These are phyloP conservation scores for Cheilosia pagana DNA, from an alignment of 2,888 invertebrate species.

Conservation along the genomic window DNA sequence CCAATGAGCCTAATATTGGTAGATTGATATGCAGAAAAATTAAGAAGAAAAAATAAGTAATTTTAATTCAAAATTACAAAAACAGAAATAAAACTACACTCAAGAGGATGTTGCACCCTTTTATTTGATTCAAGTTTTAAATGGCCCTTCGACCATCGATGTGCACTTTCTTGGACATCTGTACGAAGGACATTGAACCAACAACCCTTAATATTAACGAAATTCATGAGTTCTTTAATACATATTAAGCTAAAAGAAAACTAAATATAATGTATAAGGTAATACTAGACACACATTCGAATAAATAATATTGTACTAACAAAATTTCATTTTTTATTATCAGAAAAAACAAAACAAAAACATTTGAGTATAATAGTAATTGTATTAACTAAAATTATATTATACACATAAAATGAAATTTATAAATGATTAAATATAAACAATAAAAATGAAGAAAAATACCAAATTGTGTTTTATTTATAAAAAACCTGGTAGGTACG, in stretches of 20 bases:
- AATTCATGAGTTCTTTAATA: conserved; percentile 60
- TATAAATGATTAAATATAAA: conserved; percentile 74
- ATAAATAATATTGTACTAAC: conserved; percentile 68
- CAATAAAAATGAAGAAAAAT: conserved; percentile 71
- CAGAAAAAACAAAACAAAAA: conserved; percentile 51
- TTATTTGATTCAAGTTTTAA: neutral
- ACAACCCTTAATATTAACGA: conserved; percentile 37
- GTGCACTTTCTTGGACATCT: conserved; percentile 21
- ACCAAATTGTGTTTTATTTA: neutral
- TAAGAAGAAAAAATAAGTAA: neutral
- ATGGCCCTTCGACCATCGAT: neutral
- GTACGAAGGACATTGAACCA: conserved; percentile 5
- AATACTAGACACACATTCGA: conserved; percentile 70
- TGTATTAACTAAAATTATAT: conserved; percentile 74
- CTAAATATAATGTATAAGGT: conserved; percentile 63
- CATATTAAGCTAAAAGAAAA: conserved; percentile 62
- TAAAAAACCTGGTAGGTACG: too few species aligned
- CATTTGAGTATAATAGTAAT: conserved; percentile 71
- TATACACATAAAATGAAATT: conserved; percentile 74
- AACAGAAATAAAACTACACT: conserved; percentile 7
- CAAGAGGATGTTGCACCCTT: conserved; percentile 28
- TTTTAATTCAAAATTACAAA: neutral
- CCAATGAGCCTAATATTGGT: conserved; percentile 67
- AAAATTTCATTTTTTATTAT: conserved; percentile 75
- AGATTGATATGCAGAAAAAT: conserved; percentile 51